Evolutionary conservation across 2,797 vertebrate species (phyloP), one percentile per base, ranked within the genome.

Genomic region (Coreius guichenoti): DNA sequence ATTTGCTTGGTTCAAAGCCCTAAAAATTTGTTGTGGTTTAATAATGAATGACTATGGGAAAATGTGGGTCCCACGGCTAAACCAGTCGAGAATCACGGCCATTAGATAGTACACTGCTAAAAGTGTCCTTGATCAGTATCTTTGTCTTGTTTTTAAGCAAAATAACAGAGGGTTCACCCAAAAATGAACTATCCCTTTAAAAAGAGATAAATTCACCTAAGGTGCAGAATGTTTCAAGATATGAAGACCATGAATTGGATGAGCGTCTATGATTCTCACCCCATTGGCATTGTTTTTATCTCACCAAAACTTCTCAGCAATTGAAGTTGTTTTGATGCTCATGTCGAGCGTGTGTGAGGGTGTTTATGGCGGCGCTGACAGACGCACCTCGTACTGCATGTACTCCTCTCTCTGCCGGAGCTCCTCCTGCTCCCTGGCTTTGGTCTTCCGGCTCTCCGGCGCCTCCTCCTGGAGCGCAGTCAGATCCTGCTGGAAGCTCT

Each of bases 371-470:
- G 14, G 47, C 12, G 16, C 11, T 47, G 17, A 65, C 29, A 82
- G 47, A 81, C 54, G 67, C 8, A 86, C 97, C 96, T 98, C 97
- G 0, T 96, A 92, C 36, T 95, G 95, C 73, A 98, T 91, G 82
- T 97, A 97, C 86, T 97, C 96, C n/a, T 95, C 95, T 82, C 94
- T 93, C 79, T 95, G 49, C 2, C 96, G 95, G 69, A 95, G 93
- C 68, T 98, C 97, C 87, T 97, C 97, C 91, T 95, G 92, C 58
- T 97, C 96, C 8, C 94, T 94, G 51, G 96, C 85, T 86, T 94
- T 96, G 76, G 94, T 90, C 51, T 93, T 95, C 56, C 91, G 93
- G 8, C 94, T 89, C 49, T 97, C 96, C 0, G 94, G 92, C 1
- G 89, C 82, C 69, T 91, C 95, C 89, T 96, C 87, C 88, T 96